Conservation (phyloP, 2,113 vertebrate species). For the Lepus americanus region DNA sequence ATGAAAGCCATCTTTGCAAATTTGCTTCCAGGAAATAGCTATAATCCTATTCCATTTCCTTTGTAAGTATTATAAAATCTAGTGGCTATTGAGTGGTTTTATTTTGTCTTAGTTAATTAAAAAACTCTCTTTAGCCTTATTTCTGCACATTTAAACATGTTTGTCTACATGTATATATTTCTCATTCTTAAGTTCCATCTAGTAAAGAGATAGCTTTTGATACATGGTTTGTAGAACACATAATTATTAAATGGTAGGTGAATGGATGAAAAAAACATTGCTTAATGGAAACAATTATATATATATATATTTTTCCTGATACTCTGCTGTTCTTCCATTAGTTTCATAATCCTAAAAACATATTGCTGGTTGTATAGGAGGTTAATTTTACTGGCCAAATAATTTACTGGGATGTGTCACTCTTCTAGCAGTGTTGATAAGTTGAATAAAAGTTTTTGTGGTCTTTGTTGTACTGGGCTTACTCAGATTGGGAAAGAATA, state of each 20-base stretch:
- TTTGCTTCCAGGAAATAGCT: slow-evolving; percentile 97
- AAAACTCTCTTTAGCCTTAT: not conserved
- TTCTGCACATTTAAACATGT: slow-evolving; percentile 20
- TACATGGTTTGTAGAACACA: slow-evolving; percentile 5
- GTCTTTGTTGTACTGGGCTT: not conserved
- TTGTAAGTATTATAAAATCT: slow-evolving; percentile 92
- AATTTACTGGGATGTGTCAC: not conserved
- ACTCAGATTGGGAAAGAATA: not conserved
- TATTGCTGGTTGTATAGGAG: not conserved
- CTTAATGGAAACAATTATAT: slow-evolving; percentile 40
- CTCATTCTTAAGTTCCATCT: slow-evolving; percentile 6
- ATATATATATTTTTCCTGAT: not conserved
- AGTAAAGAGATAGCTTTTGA: slow-evolving; percentile 39
- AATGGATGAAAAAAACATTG: slow-evolving; percentile 5
- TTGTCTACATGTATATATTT: not conserved
- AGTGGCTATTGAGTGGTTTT: not conserved
- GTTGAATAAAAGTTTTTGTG: not conserved
- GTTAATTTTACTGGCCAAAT: not conserved
- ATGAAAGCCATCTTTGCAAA: slow-evolving; percentile 99
- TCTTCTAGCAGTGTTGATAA: not conserved
- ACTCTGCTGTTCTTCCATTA: not conserved
- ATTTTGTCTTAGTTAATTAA: slow-evolving; percentile 7
- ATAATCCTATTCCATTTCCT: slow-evolving; percentile 96
- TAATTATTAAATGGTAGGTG: not conserved
- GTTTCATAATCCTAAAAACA: slow-evolving; percentile 31